Evolutionary conservation across 1,140 invertebrate genomes (phyloP).

Genomic region (Hyles euphorbiae): DNA sequence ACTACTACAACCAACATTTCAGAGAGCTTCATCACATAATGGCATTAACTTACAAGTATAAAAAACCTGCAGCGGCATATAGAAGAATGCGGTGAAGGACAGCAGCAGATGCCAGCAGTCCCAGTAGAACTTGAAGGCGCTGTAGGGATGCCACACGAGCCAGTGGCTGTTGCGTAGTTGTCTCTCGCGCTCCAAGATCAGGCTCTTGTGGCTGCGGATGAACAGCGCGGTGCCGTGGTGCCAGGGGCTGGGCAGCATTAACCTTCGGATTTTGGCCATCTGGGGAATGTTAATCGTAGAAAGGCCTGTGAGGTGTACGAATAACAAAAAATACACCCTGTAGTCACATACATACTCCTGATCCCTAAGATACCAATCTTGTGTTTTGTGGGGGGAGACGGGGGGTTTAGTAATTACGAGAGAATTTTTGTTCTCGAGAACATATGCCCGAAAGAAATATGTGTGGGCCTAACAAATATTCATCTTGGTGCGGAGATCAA

Average conservation of each 20-base stretch:
- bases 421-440: too few species aligned
- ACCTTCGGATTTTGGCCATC: constrained; percentile 13
- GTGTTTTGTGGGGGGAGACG: too few species aligned
- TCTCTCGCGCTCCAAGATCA: constrained; percentile 19
- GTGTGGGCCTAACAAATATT: too few species aligned
- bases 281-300: neutral
- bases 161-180: constrained; percentile 15
- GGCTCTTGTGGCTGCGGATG: constrained; percentile 27
- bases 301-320: too few species aligned
- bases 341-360: too few species aligned
- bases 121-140: constrained; percentile 37
- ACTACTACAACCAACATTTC: too few species aligned
- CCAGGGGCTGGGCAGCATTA: constrained; percentile 27
- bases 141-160: constrained; percentile 40
- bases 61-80: constrained; percentile 40
- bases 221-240: constrained; percentile 27
- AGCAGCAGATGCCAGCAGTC: constrained; percentile 21
- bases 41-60: constrained; percentile 27
- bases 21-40: too few species aligned
- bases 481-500: too few species aligned
- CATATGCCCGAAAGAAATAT: too few species aligned
- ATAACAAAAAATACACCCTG: too few species aligned
- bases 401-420: too few species aligned
- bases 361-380: too few species aligned
- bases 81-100: constrained; percentile 17